Evolutionary conservation across 2,797 vertebrate genomes (phyloP).

Genomic region (Harpagifer antarcticus): DNA sequence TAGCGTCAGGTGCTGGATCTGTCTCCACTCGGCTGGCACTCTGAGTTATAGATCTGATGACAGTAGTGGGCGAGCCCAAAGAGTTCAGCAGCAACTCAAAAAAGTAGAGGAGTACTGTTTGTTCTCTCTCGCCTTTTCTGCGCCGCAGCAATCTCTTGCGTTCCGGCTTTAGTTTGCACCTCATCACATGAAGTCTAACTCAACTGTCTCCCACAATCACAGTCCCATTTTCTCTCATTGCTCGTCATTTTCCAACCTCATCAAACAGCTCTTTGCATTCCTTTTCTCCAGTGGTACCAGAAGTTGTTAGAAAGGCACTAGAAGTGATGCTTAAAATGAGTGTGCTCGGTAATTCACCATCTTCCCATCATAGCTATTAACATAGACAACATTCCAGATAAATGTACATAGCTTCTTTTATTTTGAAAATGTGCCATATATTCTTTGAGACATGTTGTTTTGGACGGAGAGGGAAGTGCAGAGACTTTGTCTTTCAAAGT

Average conservation of each 20-base stretch:
- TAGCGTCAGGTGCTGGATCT: slow-evolving; percentile 50
- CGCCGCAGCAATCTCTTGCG: slow-evolving; percentile 70
- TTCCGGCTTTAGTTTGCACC: slow-evolving; percentile 69
- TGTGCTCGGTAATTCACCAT: slow-evolving; percentile 28
- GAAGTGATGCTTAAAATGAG: slow-evolving; percentile 36
- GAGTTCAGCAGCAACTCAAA: slow-evolving; percentile 38
- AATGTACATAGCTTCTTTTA: slow-evolving; percentile 52
- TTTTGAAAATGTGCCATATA: slow-evolving; percentile 52
- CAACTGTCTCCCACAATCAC: slow-evolving; percentile 74
- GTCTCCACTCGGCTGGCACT: slow-evolving; percentile 53
- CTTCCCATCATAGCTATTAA: neutral
- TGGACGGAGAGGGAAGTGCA: slow-evolving; percentile 33
- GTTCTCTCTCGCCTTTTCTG: slow-evolving; percentile 59
- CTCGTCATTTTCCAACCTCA: slow-evolving; percentile 72
- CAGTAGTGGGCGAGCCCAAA: slow-evolving; percentile 51
- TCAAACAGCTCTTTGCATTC: slow-evolving; percentile 54
- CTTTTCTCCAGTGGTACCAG: slow-evolving; percentile 29
- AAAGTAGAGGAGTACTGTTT: slow-evolving; percentile 59
- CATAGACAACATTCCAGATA: slow-evolving; percentile 14
- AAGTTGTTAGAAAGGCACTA: slow-evolving; percentile 9
- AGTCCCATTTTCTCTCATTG: slow-evolving; percentile 74
- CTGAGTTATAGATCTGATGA: slow-evolving; percentile 64
- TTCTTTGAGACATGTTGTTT: slow-evolving; percentile 45
- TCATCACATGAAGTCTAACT: slow-evolving; percentile 76
- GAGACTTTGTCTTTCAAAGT: slow-evolving; percentile 39